phyloP scores from a whole-genome alignment of 2,113 vertebrate species.

The Colaptes auratus region DNA sequence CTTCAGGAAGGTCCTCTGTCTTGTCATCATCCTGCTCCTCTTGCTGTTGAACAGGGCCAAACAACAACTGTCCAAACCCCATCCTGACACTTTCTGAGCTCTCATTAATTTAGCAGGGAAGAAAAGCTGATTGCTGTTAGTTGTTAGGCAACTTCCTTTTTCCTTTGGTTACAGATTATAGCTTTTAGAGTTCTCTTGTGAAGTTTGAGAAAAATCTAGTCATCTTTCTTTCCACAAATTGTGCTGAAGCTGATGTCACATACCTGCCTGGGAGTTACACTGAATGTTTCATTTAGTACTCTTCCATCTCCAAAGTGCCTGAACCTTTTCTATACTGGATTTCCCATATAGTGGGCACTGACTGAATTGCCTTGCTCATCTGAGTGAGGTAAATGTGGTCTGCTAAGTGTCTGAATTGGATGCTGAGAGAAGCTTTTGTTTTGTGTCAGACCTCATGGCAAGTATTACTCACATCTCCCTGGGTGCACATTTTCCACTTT shows the following conservation, averaged over 20 bases:
- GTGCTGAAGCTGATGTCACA: neutral
- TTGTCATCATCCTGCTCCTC: neutral
- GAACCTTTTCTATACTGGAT: neutral
- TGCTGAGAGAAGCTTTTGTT: conserved; percentile 5
- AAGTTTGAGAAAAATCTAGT: neutral
- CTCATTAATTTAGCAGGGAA: neutral
- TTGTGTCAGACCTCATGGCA: neutral
- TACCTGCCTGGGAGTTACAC: neutral
- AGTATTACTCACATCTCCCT: neutral
- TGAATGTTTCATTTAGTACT: neutral
- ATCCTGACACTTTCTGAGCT: neutral
- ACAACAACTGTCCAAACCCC: neutral
- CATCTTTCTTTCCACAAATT: conserved; percentile 7
- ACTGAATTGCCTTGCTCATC: neutral
- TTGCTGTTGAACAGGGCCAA: neutral
- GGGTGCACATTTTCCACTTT: neutral
- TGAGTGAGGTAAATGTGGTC: neutral
- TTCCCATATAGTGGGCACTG: neutral
- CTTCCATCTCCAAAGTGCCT: neutral
- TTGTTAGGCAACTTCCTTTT: neutral
- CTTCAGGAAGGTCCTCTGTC: neutral
- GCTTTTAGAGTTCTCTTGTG: neutral
- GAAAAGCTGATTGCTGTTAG: neutral
- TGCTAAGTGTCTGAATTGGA: neutral
- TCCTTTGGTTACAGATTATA: conserved; percentile 29